These are phyloP conservation scores for Catostylus mosaicus DNA, from an alignment of 30 jellyfish, hydroid and myxozoan species.

Conservation along the genomic window DNA sequence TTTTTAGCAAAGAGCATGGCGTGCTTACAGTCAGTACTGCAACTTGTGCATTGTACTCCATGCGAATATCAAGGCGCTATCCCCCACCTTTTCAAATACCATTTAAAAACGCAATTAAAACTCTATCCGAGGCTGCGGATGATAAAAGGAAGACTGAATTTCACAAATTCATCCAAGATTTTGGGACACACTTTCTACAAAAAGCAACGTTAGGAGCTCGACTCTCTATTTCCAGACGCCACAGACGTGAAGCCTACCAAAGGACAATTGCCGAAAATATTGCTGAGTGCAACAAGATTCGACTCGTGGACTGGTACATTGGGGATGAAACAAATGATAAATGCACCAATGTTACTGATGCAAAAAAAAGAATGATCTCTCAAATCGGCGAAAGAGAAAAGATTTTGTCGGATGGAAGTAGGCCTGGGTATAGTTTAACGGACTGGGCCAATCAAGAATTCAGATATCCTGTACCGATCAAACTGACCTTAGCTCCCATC, in stretches of 20 bases:
- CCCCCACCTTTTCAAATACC: slow-evolving; percentile 62
- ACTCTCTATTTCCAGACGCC: slow-evolving; percentile 31
- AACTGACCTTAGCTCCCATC: slow-evolving; percentile 41
- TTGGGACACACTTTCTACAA: slow-evolving; percentile 64
- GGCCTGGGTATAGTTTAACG: slow-evolving; percentile 28
- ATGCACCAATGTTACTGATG: slow-evolving; percentile 17
- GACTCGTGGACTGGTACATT: neutral
- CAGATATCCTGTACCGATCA: slow-evolving; percentile 40
- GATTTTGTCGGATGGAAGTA: slow-evolving; percentile 36
- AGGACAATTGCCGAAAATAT: slow-evolving; percentile 11
- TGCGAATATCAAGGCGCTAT: slow-evolving; percentile 3
- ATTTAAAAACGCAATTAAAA: slow-evolving; percentile 8
- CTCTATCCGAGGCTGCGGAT: slow-evolving; percentile 13
- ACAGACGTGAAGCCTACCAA: slow-evolving; percentile 12
- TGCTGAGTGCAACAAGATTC: slow-evolving; percentile 20
- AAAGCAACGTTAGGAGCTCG: slow-evolving; percentile 66
- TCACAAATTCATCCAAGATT: slow-evolving; percentile 33
- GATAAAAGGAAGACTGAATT: slow-evolving; percentile 12
- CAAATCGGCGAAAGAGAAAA: slow-evolving; percentile 16
- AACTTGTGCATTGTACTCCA: slow-evolving; percentile 22
- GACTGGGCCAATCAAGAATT: slow-evolving; percentile 55
- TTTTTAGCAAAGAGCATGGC: slow-evolving; percentile 27
- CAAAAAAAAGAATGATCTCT: neutral
- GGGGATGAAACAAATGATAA: neutral
- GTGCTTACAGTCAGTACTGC: slow-evolving; percentile 24